These are phyloP conservation scores for Sinhomidia bicolor DNA, from an alignment of 2,888 invertebrate species.

Conservation along the genomic window DNA sequence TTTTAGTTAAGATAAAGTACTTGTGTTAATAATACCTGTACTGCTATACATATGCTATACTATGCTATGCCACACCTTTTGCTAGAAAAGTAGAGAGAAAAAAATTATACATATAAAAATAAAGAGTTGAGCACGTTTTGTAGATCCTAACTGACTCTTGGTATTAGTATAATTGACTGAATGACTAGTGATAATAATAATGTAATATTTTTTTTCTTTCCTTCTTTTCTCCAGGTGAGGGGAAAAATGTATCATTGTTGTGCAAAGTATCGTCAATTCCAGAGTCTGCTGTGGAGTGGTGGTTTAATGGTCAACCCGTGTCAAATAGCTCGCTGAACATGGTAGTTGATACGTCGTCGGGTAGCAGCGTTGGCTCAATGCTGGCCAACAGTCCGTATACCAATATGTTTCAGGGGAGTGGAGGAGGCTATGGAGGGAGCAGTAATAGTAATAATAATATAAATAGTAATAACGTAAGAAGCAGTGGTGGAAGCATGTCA, in stretches of 20 bases:
- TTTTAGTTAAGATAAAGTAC: conserved; percentile 59
- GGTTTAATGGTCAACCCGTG: conserved; percentile 86
- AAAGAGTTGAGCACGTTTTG: no score
- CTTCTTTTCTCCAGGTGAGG: conserved; percentile 83
- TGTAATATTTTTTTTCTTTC: neutral
- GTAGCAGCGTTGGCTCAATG: conserved; percentile 24
- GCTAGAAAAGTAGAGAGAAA: no score
- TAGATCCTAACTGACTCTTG: neutral
- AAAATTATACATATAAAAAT: no score
- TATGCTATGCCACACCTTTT: conserved; percentile 15
- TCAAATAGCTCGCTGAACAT: conserved; percentile 79
- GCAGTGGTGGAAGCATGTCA: conserved; percentile 26
- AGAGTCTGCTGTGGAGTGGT: conserved; percentile 91
- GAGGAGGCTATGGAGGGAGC: neutral
- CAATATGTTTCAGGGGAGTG: conserved; percentile 62
- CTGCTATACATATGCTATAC: neutral
- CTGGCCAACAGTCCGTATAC: conserved; percentile 56
- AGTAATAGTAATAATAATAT: conserved; percentile 24
- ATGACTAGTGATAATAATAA: neutral
- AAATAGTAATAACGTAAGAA: conserved; percentile 26
- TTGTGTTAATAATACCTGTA: conserved; percentile 19
- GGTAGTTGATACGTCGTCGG: conserved; percentile 77
- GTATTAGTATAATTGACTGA: neutral
- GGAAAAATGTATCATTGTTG: conserved; percentile 90
- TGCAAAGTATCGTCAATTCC: conserved; percentile 92